Evolutionary conservation across 1,140 invertebrate genomes (phyloP), one percentile per base, ranked within the genome.

Genomic region (Bombus superbus): DNA sequence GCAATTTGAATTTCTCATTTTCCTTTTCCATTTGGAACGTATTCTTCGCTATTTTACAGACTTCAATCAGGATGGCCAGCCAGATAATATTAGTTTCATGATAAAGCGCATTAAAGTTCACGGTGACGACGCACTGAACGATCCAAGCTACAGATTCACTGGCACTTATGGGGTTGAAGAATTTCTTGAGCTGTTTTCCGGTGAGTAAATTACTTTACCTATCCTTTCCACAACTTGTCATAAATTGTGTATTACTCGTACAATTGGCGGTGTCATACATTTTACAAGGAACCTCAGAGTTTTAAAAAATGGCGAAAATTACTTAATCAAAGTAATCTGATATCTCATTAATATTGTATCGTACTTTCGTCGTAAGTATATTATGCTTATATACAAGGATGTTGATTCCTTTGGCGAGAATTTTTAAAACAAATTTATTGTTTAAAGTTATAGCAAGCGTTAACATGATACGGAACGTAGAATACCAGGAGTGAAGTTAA

Each of bases 21-120:
- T 28, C 3, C 35, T n/a, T 64, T 13, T 15, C 28, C 5, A n/a
- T 62, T 11, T 22, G 9, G 3, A 59, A 59, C 18, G 10, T n/a
- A 11, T 40, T n/a, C 1, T 42, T 47, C 40, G 1, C 11, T 40
- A 4, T 66, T 71, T 96, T 96, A 86, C 96, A 98, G 98, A 99
- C 96, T 99, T 99, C 93, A 98, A 99, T 95, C 97, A 97, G 94
- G 98, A 99, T 94, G 98, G 98, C 11, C 97, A 97, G 93, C 96
- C 98, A 11, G 98, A 99, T 94, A 98, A 98, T 94, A 99, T 99
- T 88, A 98, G 97, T 73, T 99, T 99, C 94, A 98, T 99, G 97
- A 99, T 99, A 89, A 99, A 99, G 95, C 96, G 98, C 83, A 98
- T 99, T 87, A 99, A 99, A 95, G 98, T 99, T 22, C 98, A 99